phyloP scores from a whole-genome alignment of 2,797 vertebrate genomes.

The Galagoides demidoff region DNA sequence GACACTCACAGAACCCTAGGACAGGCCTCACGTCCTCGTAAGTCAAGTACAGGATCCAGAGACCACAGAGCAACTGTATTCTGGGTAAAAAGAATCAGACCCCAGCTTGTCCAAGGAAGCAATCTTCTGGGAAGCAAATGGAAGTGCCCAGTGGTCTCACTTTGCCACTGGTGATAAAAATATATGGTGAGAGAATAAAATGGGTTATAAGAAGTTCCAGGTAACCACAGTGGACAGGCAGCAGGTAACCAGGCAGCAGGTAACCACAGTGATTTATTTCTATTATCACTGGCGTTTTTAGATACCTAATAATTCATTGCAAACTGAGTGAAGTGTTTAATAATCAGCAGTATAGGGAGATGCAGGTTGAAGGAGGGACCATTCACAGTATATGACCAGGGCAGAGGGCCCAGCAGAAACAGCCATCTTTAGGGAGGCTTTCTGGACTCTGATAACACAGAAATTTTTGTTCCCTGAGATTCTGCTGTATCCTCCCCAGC shows the following conservation, averaged over 20 bases:
- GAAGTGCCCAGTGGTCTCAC: background rate
- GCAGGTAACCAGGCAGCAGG: background rate
- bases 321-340: background rate
- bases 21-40: background rate
- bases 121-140: background rate
- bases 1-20: constrained; percentile 6
- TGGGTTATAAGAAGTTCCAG: background rate
- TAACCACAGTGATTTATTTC: background rate
- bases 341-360: background rate
- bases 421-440: background rate
- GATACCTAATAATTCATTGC: background rate
- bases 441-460: background rate
- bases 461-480: background rate
- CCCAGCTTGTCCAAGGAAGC: background rate
- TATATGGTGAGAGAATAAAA: background rate
- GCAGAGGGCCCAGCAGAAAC: background rate
- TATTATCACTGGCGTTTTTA: background rate
- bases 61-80: constrained; percentile 41
- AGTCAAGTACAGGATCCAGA: background rate
- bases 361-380: background rate
- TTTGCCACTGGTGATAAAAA: background rate
- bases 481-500: background rate
- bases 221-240: no score
- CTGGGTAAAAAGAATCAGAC: background rate
- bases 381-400: background rate